A percentile compares a stretch with the other conserved stretches of the same genome.
Evolutionary conservation across 2,113 vertebrate genomes (phyloP).

Genomic region (Crocuta crocuta): DNA sequence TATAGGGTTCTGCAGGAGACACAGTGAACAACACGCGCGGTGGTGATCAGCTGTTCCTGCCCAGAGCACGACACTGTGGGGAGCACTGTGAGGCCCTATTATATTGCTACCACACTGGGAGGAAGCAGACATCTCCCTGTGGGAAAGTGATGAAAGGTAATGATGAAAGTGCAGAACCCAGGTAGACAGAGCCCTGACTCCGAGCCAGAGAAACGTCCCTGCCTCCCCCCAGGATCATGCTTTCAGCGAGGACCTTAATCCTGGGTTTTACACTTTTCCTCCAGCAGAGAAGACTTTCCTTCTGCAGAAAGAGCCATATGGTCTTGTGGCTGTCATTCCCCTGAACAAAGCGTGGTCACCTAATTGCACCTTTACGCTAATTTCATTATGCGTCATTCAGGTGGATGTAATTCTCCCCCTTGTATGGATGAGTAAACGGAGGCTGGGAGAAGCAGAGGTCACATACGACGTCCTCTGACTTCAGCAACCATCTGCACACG

Average conservation of each 20-base stretch:
- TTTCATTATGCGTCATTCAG: neutral
- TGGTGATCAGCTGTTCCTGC: neutral
- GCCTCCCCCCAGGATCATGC: rapidly evolving
- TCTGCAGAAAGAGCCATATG: rapidly evolving
- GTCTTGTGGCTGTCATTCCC: neutral
- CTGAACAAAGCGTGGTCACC: neutral
- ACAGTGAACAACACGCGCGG: neutral
- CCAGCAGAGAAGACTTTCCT: neutral
- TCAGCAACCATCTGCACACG: rapidly evolving
- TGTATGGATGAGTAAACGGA: conserved; percentile 16
- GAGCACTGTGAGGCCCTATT: neutral
- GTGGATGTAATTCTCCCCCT: neutral
- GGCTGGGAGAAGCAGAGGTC: neutral
- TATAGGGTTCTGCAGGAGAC: neutral
- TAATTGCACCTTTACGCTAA: neutral
- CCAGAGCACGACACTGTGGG: neutral
- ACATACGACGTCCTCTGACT: neutral
- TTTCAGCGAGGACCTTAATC: neutral
- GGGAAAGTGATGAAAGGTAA: neutral
- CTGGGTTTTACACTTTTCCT: neutral
- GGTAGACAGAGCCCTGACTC: neutral
- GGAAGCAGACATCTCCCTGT: neutral
- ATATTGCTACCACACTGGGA: neutral
- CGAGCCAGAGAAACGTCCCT: neutral
- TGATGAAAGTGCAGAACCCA: neutral